These are phyloP conservation scores for Pediacus dermestoides DNA, from an alignment of 2,888 invertebrate genomes.

Conservation along the genomic window DNA sequence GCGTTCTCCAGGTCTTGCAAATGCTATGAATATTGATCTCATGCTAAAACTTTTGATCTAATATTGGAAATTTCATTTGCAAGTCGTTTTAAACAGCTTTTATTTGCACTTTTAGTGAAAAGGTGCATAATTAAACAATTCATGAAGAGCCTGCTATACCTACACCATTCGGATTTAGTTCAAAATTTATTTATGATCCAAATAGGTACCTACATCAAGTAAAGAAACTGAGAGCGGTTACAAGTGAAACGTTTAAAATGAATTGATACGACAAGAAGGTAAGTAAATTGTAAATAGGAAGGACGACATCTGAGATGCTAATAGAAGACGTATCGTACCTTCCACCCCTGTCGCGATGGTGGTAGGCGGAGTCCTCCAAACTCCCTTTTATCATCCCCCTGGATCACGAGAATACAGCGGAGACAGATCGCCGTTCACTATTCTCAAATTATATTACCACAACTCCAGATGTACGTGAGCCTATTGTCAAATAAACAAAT, in stretches of 20 bases:
- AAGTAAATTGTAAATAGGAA: conserved; percentile 17
- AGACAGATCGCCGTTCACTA: conserved; percentile 50
- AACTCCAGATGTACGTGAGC: conserved; percentile 50
- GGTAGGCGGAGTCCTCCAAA: conserved; percentile 28
- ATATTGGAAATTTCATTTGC: conserved; percentile 5
- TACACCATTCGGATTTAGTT: no score
- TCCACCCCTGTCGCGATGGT: conserved; percentile 25
- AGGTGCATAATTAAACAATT: no score
- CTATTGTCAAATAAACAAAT: conserved; percentile 54
- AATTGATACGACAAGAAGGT: conserved; percentile 14
- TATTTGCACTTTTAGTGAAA: no score
- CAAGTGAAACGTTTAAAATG: background rate
- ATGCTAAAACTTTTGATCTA: conserved; percentile 11
- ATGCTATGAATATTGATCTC: conserved; percentile 16
- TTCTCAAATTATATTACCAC: conserved; percentile 51
- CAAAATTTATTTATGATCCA: no score
- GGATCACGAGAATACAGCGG: conserved; percentile 30
- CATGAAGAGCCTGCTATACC: no score
- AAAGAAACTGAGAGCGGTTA: no score
- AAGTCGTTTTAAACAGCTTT: no score
- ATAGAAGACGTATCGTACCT: conserved; percentile 35
- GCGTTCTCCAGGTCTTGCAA: no score
- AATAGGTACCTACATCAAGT: no score
- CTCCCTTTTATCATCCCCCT: conserved; percentile 32
- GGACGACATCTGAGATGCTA: conserved; percentile 40